phyloP scores from a whole-genome alignment of 2,797 vertebrate genomes.

The Hephaestus fuliginosus region DNA sequence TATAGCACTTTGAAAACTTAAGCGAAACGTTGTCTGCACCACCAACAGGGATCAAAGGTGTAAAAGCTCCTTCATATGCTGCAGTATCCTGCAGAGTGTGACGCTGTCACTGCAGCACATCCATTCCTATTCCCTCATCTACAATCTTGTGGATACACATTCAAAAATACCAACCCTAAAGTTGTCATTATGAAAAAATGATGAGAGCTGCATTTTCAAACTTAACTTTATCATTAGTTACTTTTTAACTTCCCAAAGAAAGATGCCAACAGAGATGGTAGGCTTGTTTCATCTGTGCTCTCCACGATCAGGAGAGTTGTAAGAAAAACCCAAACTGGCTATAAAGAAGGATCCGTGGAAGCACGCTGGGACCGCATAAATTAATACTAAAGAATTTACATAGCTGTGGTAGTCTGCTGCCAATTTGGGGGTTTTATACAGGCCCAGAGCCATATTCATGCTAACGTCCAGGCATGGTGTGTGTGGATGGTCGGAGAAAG shows the following conservation, averaged over 20 bases:
- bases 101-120: slow-evolving; percentile 51
- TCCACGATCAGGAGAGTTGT: neutral
- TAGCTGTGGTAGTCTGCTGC: neutral
- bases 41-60: slow-evolving; percentile 54
- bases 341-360: neutral
- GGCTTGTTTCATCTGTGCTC: slow-evolving; percentile 16
- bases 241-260: neutral
- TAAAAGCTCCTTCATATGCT: slow-evolving; percentile 36
- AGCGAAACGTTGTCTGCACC: slow-evolving; percentile 51
- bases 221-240: slow-evolving; percentile 7
- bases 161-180: slow-evolving; percentile 21
- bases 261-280: neutral
- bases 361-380: no score
- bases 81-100: slow-evolving; percentile 65
- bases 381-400: neutral
- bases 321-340: neutral
- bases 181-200: slow-evolving; percentile 18
- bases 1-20: slow-evolving; percentile 58
- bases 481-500: slow-evolving; percentile 77
- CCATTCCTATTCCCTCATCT: slow-evolving; percentile 45
- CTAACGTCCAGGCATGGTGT: slow-evolving; percentile 87
- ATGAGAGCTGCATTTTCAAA: slow-evolving; percentile 23
- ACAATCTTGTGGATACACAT: slow-evolving; percentile 20
- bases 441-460: slow-evolving; percentile 87
- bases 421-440: neutral